Percentiles rank a stretch among this genome's conserved stretches.
These are phyloP conservation scores for Telenomus remus DNA, from an alignment of 1,140 invertebrate species.

Conservation along the genomic window DNA sequence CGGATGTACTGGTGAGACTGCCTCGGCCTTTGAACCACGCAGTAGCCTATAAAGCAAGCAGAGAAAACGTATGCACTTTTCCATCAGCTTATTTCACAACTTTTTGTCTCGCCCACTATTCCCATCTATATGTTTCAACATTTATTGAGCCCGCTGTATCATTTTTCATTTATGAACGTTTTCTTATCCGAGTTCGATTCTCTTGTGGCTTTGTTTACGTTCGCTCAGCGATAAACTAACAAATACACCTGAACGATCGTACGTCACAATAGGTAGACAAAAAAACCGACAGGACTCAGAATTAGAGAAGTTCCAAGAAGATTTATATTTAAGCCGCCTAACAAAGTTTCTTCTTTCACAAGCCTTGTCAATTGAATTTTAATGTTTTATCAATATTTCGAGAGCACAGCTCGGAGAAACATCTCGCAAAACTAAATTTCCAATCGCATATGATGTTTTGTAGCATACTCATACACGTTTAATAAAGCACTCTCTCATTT, in stretches of 20 bases:
- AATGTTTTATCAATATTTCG: background rate
- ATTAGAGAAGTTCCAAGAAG: slow-evolving; percentile 14
- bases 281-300: too few species aligned
- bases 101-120: slow-evolving; percentile 30
- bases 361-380: slow-evolving; percentile 17
- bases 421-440: too few species aligned
- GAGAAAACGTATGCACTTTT: slow-evolving; percentile 59
- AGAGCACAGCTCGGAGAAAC: background rate
- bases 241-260: slow-evolving; percentile 9
- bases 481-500: too few species aligned
- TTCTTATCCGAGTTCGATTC: slow-evolving; percentile 29
- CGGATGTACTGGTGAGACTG: slow-evolving; percentile 83
- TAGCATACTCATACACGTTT: too few species aligned
- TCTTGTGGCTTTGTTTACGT: slow-evolving; percentile 36
- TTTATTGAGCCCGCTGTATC: slow-evolving; percentile 28
- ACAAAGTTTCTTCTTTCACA: slow-evolving; percentile 6
- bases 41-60: slow-evolving; percentile 79
- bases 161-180: slow-evolving; percentile 40
- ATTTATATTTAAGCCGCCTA: slow-evolving; percentile 6
- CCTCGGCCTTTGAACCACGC: slow-evolving; percentile 86
- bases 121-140: slow-evolving; percentile 19
- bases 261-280: background rate
- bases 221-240: slow-evolving; percentile 2
- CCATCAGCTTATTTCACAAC: slow-evolving; percentile 19
- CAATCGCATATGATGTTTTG: too few species aligned